Evolutionary conservation across 2,113 vertebrate genomes (phyloP).

Genomic region (Microcebus lehilahytsara): DNA sequence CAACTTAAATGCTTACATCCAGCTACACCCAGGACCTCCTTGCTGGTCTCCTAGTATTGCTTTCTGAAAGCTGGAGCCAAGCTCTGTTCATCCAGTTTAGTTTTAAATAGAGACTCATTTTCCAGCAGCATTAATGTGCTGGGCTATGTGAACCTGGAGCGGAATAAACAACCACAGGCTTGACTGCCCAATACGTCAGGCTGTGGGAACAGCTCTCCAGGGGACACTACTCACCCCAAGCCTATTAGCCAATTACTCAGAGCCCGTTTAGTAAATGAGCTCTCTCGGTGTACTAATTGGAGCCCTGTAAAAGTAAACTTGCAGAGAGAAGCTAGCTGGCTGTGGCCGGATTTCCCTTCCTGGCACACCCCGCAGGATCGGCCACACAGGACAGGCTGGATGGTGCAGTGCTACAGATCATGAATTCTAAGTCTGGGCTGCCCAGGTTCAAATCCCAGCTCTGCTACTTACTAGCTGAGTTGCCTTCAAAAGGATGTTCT

Average conservation of each 20-base stretch:
- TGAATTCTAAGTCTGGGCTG: not conserved
- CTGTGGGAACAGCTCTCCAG: slow-evolving; percentile 44
- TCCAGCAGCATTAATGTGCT: not conserved
- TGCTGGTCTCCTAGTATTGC: not conserved
- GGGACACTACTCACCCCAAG: slow-evolving; percentile 57
- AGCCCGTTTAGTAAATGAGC: slow-evolving; percentile 70
- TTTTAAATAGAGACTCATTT: slow-evolving; percentile 17
- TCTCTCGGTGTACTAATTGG: slow-evolving; percentile 58
- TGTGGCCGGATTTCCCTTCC: not conserved
- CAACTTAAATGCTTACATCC: not conserved
- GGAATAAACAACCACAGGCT: slow-evolving; percentile 29
- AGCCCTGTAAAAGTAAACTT: slow-evolving; percentile 27
- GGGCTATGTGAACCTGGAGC: not conserved
- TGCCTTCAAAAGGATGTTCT: not conserved
- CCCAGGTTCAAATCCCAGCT: not conserved
- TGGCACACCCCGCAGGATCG: not conserved
- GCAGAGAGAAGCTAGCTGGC: not conserved
- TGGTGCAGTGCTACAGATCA: rapidly evolving
- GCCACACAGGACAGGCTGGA: not conserved
- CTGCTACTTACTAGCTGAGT: not conserved
- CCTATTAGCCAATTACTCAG: slow-evolving; percentile 69
- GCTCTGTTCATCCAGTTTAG: not conserved
- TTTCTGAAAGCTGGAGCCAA: not conserved
- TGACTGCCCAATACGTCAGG: slow-evolving; percentile 37
- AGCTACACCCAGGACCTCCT: not conserved